phyloP scores from a whole-genome alignment of 2,113 vertebrate species.

The Chitala chitala region DNA sequence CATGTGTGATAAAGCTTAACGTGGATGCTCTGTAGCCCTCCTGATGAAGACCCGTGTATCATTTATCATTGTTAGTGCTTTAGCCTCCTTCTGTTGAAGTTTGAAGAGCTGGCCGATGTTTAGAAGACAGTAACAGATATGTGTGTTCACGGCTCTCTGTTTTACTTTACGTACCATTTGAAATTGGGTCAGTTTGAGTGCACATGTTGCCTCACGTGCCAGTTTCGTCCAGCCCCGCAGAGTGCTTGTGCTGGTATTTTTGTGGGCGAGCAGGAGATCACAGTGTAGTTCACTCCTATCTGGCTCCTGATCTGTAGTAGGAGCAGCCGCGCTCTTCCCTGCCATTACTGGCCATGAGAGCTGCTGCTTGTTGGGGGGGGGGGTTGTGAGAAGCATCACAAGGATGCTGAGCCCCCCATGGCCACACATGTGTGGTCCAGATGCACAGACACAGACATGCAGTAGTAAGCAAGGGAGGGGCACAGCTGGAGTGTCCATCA shows the following conservation, averaged over 20 bases:
- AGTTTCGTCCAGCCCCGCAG: neutral
- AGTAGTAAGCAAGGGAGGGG: neutral
- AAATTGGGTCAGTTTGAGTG: too few relatives aligned
- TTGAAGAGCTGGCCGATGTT: too few relatives aligned
- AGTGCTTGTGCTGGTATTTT: neutral
- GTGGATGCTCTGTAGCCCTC: too few relatives aligned
- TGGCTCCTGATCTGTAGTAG: neutral
- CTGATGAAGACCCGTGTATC: too few relatives aligned
- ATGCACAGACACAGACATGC: neutral
- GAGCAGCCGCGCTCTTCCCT: neutral
- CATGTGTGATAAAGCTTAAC: neutral
- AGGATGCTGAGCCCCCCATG: too few relatives aligned
- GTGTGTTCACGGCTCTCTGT: too few relatives aligned
- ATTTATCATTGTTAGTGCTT: too few relatives aligned
- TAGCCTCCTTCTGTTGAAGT: too few relatives aligned
- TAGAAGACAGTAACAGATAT: too few relatives aligned
- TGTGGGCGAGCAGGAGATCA: neutral
- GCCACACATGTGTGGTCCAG: too few relatives aligned
- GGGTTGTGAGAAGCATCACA: neutral
- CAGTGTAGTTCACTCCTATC: neutral
- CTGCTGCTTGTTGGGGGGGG: neutral
- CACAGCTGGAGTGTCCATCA: conserved; percentile 9
- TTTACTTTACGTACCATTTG: too few relatives aligned
- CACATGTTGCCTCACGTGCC: too few relatives aligned
- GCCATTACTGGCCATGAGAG: neutral